Conservation (phyloP, 2,113 vertebrate species). For the Peromyscus leucopus region DNA sequence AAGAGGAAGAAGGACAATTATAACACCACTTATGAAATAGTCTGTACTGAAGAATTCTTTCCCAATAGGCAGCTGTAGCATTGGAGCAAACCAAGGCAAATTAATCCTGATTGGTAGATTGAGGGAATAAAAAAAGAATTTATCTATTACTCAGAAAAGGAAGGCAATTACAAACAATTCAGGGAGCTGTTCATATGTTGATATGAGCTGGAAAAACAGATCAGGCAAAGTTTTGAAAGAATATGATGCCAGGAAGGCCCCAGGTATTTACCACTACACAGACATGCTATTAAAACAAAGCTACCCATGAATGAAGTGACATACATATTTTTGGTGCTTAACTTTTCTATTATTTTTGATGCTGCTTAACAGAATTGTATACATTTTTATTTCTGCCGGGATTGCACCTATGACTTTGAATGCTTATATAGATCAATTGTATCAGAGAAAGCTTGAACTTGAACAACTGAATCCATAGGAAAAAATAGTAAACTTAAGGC, state of each 20-base stretch:
- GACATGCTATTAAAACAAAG: neutral
- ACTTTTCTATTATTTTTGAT: neutral
- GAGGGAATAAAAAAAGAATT: neutral
- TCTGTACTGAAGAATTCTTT: neutral
- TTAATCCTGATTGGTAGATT: neutral
- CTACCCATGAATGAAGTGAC: neutral
- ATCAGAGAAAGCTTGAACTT: neutral
- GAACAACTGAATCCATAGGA: slow-evolving; percentile 23
- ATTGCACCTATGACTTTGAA: neutral
- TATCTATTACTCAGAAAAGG: neutral
- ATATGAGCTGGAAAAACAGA: neutral
- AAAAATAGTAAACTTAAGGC: slow-evolving; percentile 10
- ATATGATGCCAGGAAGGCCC: neutral
- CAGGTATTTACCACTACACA: neutral
- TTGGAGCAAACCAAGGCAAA: neutral
- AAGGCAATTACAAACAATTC: neutral
- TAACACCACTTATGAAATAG: neutral
- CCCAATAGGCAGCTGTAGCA: neutral
- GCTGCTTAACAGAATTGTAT: neutral
- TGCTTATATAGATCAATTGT: slow-evolving; percentile 9
- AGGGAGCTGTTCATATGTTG: neutral
- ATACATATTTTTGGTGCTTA: neutral
- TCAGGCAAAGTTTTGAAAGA: slow-evolving; percentile 37
- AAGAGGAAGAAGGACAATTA: slow-evolving; percentile 2
- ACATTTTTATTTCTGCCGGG: slow-evolving; percentile 5